Conservation (phyloP, 1,140 invertebrate species). For the Littorina saxatilis region DNA sequence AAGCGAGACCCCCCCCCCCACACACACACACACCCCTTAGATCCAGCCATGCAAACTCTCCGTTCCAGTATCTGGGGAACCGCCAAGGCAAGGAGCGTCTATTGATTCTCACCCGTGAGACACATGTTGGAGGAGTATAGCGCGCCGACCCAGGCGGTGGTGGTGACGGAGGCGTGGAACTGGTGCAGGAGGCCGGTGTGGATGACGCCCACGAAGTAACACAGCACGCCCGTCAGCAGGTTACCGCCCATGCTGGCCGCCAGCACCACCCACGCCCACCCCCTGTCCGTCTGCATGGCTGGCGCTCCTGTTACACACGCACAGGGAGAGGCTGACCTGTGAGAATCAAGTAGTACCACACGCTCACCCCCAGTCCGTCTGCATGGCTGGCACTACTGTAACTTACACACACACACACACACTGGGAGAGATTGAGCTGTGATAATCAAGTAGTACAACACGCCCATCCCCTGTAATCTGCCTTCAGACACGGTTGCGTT, state of each 20-base stretch:
- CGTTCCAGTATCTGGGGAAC: too few species aligned
- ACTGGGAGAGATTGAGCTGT: too few species aligned
- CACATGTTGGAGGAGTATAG: slow-evolving; percentile 32
- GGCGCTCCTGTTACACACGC: neutral
- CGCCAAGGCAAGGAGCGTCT: too few species aligned
- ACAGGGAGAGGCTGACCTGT: too few species aligned
- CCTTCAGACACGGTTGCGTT: too few species aligned
- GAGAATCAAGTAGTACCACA: too few species aligned
- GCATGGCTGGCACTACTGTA: neutral
- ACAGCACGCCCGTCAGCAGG: slow-evolving; percentile 17
- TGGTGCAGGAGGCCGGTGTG: slow-evolving; percentile 24
- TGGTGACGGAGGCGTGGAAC: slow-evolving; percentile 24
- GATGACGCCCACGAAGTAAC: slow-evolving; percentile 29
- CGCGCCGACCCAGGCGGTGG: slow-evolving; percentile 27
- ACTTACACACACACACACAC: too few species aligned
- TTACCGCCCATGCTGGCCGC: slow-evolving; percentile 8
- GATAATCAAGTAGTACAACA: too few species aligned
- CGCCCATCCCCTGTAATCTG: too few species aligned
- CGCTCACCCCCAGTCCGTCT: slow-evolving; percentile 24
- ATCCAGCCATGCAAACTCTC: too few species aligned
- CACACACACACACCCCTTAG: too few species aligned
- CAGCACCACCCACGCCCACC: slow-evolving; percentile 34
- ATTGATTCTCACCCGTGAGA: slow-evolving; percentile 14
- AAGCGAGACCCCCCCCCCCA: too few species aligned
- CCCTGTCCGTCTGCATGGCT: slow-evolving; percentile 13